Conservation (phyloP, 1,140 invertebrate genomes). For the Cyrtorhinus lividipennis region DNA sequence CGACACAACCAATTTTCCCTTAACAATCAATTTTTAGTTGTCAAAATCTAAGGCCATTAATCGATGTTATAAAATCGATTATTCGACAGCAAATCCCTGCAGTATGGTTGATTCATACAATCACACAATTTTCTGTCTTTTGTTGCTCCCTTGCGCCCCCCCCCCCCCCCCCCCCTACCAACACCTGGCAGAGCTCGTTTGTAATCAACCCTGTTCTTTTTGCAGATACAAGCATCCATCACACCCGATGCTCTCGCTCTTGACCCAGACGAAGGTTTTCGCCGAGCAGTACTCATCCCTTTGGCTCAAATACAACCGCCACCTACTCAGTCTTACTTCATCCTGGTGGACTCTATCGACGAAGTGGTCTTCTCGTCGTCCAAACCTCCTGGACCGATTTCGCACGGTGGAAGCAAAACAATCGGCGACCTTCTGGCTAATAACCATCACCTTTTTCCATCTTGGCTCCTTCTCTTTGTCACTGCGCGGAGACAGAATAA, state of each 20-base stretch:
- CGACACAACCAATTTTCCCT: too few relatives aligned
- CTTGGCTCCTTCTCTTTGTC: constrained; percentile 81
- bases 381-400: constrained; percentile 24
- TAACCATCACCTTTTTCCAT: constrained; percentile 83
- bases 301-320: constrained; percentile 66
- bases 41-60: too few relatives aligned
- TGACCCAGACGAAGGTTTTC: constrained; percentile 81
- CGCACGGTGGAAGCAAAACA: constrained; percentile 38
- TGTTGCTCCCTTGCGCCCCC: too few relatives aligned
- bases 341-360: constrained; percentile 85
- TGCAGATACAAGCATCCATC: constrained; percentile 45
- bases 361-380: constrained; percentile 37
- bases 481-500: constrained; percentile 77
- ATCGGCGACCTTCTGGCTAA: constrained; percentile 75
- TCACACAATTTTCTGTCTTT: too few relatives aligned
- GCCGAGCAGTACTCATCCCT: constrained; percentile 72
- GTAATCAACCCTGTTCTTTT: too few relatives aligned
- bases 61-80: too few relatives aligned
- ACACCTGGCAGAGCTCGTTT: too few relatives aligned
- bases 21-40: too few relatives aligned
- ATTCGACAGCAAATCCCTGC: too few relatives aligned
- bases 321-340: constrained; percentile 65
- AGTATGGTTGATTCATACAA: too few relatives aligned
- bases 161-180: too few relatives aligned
- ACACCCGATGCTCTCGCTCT: constrained; percentile 56